Evolutionary conservation across 2,888 invertebrate genomes (phyloP), one percentile per base, ranked within the genome.

Genomic region (Amiota minor): DNA sequence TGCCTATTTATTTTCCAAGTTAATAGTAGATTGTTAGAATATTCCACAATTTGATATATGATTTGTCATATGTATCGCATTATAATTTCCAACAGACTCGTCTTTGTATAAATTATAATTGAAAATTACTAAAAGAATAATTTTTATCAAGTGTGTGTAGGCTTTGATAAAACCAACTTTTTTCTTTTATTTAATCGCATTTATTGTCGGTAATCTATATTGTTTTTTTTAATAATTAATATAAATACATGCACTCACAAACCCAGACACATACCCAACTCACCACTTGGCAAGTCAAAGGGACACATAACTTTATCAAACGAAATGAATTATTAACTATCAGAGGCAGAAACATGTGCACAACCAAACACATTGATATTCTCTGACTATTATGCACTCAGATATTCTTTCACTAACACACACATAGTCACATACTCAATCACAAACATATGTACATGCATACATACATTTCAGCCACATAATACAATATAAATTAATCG

Each of bases 281-380:
- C 1, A 9, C 18, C 20, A 1, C 59, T 16, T 6, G 59, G 6
- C 35, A 35, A 65, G 46, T 45, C n/a, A 46, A n/a, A 45, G n/a
- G 62, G 6, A n/a, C n/a, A n/a, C n/a, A 53, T 14, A 53, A 68
- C 67, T 68, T 53, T 50, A 68, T 68, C 67, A 68, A 47, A 35
- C 6, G 6, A 68, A 68, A 68, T 68, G 53, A 68, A 68, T 68
- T 68, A 68, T 68, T 16, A 53, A 68, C 35, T 45, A 45, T 9
- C 45, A 62, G 14, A 62, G 1, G 14, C 16, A 20, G 12, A 59
- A n/a, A 62, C 14, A 14, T 14, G 45, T 45, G 20, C 16, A 18
- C 59, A 59, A 1, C 2, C 59, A n/a, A 18, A 23, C 53, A 53
- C 53, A n/a, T 10, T 9, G 3, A 4, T 35, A 35, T 6, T 35